Base-by-base conservation (phyloP, 2,113 vertebrate species). In the Cottus gobio region DNA sequence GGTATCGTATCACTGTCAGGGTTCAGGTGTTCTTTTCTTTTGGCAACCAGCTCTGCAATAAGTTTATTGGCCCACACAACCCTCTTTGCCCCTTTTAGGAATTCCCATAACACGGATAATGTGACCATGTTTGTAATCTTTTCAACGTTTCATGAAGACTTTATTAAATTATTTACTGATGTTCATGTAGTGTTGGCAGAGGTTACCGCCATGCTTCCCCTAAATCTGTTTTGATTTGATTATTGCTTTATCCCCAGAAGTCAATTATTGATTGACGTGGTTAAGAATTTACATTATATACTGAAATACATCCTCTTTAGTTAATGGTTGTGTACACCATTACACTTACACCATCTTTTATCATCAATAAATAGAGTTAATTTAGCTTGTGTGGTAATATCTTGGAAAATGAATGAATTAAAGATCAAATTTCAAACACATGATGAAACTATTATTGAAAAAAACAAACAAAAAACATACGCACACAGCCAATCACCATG, bases 401-500 rank as follows among this genome's bases (percentile, higher is more conserved):
- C 15, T 60, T 34, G 1, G 16, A 50, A 12, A 22, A 46, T n/a
- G n/a, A n/a, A n/a, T n/a, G n/a, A n/a, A n/a, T n/a, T n/a, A n/a
- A n/a, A n/a, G n/a, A n/a, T 34, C 18, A 61, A 26, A 61, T 28
- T 5, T 50, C 4, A 54, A 26, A 39, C 12, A 44, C 20, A 54
- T 18, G 36, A 54, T 36, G 1, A 72, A 65, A 36, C 20, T 18
- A 15, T 16, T 9, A 58, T 64, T 66, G 16, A 50, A n/a, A 62
- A n/a, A 16, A 16, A 4, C n/a, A 52, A n/a, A 52, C 8, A 10
- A n/a, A 52, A 26, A 58, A 50, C 62, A 48, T 48, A 46, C 28
- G 50, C 30, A 30, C 42, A 18, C 44, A 39, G 56, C 57, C 77
- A 68, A 77, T 75, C 34, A 69, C n/a, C 10, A 5, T 39, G 73